Percentiles rank a stretch among this genome's conserved stretches.
phyloP scores from a whole-genome alignment of 2,113 vertebrate genomes.

The Periophthalmus modestus region DNA sequence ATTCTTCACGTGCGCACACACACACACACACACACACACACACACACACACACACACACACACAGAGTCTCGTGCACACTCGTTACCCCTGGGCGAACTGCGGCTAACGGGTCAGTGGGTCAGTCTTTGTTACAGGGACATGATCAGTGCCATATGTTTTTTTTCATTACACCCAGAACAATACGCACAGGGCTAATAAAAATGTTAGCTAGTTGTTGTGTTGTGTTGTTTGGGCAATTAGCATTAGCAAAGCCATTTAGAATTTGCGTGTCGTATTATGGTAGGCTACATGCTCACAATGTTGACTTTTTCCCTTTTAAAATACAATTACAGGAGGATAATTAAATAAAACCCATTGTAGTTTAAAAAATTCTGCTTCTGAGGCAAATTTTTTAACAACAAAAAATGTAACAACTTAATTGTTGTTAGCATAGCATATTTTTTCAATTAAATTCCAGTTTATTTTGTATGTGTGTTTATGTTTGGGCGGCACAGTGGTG shows the following conservation, averaged over 20 bases:
- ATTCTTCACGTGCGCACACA: conserved; percentile 33
- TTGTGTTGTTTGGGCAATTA: not conserved
- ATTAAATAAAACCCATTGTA: too few relatives aligned
- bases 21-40: not conserved
- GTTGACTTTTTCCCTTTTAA: too few relatives aligned
- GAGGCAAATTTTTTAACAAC: too few relatives aligned
- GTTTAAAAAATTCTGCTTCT: too few relatives aligned
- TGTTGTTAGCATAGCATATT: too few relatives aligned
- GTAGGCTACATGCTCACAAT: too few relatives aligned
- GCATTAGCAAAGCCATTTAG: not conserved
- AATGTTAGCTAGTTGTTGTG: not conserved
- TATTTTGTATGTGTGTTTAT: too few relatives aligned
- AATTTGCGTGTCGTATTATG: not conserved
- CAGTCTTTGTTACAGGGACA: conserved; percentile 51
- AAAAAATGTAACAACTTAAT: too few relatives aligned
- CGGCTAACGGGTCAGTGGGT: conserved; percentile 60
- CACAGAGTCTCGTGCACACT: conserved; percentile 2
- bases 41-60: conserved; percentile 22
- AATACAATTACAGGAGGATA: too few relatives aligned
- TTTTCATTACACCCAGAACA: conserved; percentile 18
- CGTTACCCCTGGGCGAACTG: conserved; percentile 42
- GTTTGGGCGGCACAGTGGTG: too few relatives aligned
- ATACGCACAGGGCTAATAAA: not conserved
- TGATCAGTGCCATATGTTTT: conserved; percentile 66
- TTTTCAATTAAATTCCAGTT: too few relatives aligned